A percentile compares a stretch with the other conserved stretches of the same genome.
Conservation (phyloP, 2,113 vertebrate genomes). For the Etheostoma spectabile region DNA sequence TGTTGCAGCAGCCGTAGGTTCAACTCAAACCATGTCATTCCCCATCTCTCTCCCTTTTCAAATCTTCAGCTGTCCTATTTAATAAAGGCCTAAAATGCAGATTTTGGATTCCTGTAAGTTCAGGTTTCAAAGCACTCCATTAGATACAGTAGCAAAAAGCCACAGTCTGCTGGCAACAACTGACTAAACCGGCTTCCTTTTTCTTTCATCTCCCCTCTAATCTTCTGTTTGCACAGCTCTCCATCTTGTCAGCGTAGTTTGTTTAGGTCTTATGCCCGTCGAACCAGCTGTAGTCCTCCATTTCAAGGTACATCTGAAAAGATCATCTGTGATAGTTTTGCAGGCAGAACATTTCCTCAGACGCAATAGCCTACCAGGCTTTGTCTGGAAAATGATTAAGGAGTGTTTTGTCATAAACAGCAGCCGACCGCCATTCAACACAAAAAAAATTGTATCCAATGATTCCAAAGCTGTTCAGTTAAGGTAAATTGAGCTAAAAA, state of each 20-base stretch:
- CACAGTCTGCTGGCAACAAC: conserved; percentile 58
- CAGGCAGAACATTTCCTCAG: conserved; percentile 64
- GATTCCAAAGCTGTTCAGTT: too few relatives aligned
- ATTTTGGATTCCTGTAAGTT: neutral
- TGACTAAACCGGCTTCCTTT: conserved; percentile 66
- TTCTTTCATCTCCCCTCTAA: conserved; percentile 83
- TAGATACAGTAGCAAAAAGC: conserved; percentile 52
- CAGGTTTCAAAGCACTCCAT: conserved; percentile 16
- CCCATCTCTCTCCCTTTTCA: too few relatives aligned
- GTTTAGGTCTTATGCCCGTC: conserved; percentile 81
- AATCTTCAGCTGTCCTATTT: too few relatives aligned
- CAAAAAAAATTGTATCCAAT: too few relatives aligned
- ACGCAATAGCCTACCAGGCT: conserved; percentile 49
- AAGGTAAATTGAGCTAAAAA: too few relatives aligned
- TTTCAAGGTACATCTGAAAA: conserved; percentile 71
- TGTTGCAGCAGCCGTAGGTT: too few relatives aligned
- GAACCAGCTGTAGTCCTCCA: conserved; percentile 61
- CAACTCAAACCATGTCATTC: too few relatives aligned
- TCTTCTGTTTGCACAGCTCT: conserved; percentile 86
- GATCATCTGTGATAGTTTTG: conserved; percentile 76
- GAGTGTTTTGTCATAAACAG: conserved; percentile 40
- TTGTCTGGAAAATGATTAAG: conserved; percentile 78
- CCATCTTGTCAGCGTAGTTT: conserved; percentile 82
- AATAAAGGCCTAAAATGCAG: neutral
- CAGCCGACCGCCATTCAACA: neutral